Base-by-base conservation (phyloP, 2,113 vertebrate genomes). In the Rhinolophus ferrumequinum region DNA sequence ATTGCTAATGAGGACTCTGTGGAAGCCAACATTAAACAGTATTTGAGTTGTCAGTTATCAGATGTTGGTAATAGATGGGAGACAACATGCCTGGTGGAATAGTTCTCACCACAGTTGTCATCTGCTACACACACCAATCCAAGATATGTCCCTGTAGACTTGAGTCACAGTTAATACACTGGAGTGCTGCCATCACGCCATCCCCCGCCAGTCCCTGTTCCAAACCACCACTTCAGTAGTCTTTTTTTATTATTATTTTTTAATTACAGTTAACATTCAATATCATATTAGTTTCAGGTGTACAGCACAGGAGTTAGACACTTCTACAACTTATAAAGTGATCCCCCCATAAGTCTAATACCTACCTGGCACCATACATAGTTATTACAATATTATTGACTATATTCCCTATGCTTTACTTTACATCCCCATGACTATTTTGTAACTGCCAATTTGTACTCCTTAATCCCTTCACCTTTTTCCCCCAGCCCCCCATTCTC, bases 1-100 rank as follows among this genome's bases (percentile, higher is more conserved):
- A 72, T 77, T 62, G 66, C 88, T 94, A 93, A 85, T 58, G 66
- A 96, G 72, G 56, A 47, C 88, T 95, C 88, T 24, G 0, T 16
- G 60, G 95, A 97, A 88, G 38, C 90, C 90, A 93, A 87, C 75
- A 62, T 85, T 87, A 60, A 93, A 18, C 41, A 90, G 60, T 56
- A 50, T 96, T 95, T 96, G 87, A 96, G 94, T 77, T 94, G 88
- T 94, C 97, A 96, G 75, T 92, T 92, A 95, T 77, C 94, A 85
- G 92, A 85, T 94, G 93, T 93, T 96, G 77, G 89, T 93, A 62
- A 94, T 76, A 70, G 52, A 77, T 44, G 60, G 80, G 67, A 88
- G 91, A 94, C 91, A 88, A 67, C 93, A 94, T 64, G 66, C 91
- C 88, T 86, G 41, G 88, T 64, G 30, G 60, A 86, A 85, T 50